Evolutionary conservation across 1,140 invertebrate genomes (phyloP), one percentile per base, ranked within the genome.

Genomic region (Leptoteleia sp.): DNA sequence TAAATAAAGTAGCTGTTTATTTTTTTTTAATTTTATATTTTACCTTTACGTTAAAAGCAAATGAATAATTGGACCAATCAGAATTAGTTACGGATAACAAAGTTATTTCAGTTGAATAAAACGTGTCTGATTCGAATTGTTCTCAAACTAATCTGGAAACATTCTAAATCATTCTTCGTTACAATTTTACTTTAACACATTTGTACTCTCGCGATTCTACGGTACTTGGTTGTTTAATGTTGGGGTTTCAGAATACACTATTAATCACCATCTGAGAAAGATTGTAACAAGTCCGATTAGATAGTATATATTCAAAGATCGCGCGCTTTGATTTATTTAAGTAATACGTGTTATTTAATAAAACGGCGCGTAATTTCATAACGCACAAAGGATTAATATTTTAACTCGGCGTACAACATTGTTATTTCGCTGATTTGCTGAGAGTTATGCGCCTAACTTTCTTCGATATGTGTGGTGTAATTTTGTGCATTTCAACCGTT

Each of bases 301-400:
- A 75, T 65, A 75, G 43, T 50, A 29, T 33, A 50, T 27, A 48
- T 48, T 29, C 27, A 40, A 25, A 50, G 57, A 62, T 54, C 33
- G 45, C 47, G 6, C 8, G 33, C 25, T 1, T 42, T 65, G 71
- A 75, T 75, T 65, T 75, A 75, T 75, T 57, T 45, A 37, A 40
- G 17, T 52, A 50, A 50, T 65, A 65, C 16, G 61, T 65, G 50
- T 65, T 75, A 75, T 75, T 75, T 65, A 57, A 75, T 65, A n/a
- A 65, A 75, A 65, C 45, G 43, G 52, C 59, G 65, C 35, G 35
- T 50, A 57, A 59, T 64, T 65, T 75, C 19, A 42, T 50, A 59
- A 75, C 27, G 13, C 33, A 45, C 31, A 52, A 55, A 27, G 55
- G 29, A 72, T 47, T 72, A 16, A 48, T 62, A 72, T 72, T 61